Conservation (phyloP, 35 echinoderm and acorn worm genomes). For the Holothuria glaberrima region DNA sequence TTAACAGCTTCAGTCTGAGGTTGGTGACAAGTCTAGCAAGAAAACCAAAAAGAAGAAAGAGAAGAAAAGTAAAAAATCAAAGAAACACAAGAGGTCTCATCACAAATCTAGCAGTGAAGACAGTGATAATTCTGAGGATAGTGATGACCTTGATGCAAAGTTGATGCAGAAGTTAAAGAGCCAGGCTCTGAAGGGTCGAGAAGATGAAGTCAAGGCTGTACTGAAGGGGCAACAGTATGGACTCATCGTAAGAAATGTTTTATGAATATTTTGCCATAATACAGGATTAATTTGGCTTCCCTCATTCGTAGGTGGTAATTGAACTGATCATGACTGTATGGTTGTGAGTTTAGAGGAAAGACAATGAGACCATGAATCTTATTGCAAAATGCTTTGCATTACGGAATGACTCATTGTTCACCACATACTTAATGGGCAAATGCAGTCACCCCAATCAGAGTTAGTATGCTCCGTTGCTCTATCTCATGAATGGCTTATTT, state of each 20-base stretch:
- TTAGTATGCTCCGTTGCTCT: too few relatives aligned
- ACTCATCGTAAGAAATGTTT: constrained; percentile 34
- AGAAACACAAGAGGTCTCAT: constrained; percentile 74
- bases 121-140: constrained; percentile 17
- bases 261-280: not conserved
- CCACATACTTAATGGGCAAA: too few relatives aligned
- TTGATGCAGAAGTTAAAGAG: constrained; percentile 52
- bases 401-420: too few relatives aligned
- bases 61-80: constrained; percentile 62
- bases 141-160: constrained; percentile 50
- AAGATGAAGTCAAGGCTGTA: constrained; percentile 4
- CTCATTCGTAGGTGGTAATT: too few relatives aligned
- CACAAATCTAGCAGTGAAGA: constrained; percentile 55
- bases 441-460: too few relatives aligned
- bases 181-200: constrained; percentile 27
- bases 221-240: constrained; percentile 51
- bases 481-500: too few relatives aligned
- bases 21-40: constrained; percentile 63
- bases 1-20: constrained; percentile 69
- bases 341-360: too few relatives aligned
- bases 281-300: too few relatives aligned
- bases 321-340: too few relatives aligned
- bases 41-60: constrained; percentile 68
- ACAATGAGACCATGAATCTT: too few relatives aligned
- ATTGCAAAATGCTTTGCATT: too few relatives aligned